Base-by-base conservation (phyloP, 1,140 invertebrate genomes). In the Cotesia chilonis region DNA sequence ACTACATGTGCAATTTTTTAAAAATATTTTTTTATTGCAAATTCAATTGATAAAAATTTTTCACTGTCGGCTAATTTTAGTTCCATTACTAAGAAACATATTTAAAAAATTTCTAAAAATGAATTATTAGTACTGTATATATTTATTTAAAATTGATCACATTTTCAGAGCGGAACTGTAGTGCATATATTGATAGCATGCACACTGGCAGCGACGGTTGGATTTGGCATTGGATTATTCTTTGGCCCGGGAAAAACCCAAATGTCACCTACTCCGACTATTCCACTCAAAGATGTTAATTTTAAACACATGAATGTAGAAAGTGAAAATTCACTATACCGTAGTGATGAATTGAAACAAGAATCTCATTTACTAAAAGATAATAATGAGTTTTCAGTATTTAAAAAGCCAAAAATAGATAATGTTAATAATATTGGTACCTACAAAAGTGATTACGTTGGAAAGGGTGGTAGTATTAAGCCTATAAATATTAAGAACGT, bases 191-290 rank as follows among this genome's bases (percentile, higher is more conserved):
- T 75, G 51, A 59, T 72, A 38, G 74, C 71, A 14, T 75, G 71
- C 60, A 67, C 55, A 20, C 37, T 75, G 51, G 68, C 72, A 20
- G 67, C 38, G 12, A 55, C 57, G 14, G 61, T 75, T 63, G 74
- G 71, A 70, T 68, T 68, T 68, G 71, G 74, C 36, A 64, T 73
- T 51, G 73, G 73, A 28, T 54, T 54, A 37, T 55, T 60, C 59
- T 55, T 68, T 69, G 52, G 54, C 35, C 51, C 14, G 4, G 61
- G 47, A 41, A 64, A 65, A 41, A 64, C 52, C 52, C 57, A 55
- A 60, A 66, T 71, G 47, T 38, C 41, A 47, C 41, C 41, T 47
- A 47, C 41, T 10, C 41, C 41, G 10, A 47, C 41, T 9, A 47
- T 47, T 47, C 41, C 57, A 28, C 12, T 64, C 14, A 55, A 60